Evolutionary conservation across 2,888 invertebrate species (phyloP).

Genomic region (Fragum whitleyi): DNA sequence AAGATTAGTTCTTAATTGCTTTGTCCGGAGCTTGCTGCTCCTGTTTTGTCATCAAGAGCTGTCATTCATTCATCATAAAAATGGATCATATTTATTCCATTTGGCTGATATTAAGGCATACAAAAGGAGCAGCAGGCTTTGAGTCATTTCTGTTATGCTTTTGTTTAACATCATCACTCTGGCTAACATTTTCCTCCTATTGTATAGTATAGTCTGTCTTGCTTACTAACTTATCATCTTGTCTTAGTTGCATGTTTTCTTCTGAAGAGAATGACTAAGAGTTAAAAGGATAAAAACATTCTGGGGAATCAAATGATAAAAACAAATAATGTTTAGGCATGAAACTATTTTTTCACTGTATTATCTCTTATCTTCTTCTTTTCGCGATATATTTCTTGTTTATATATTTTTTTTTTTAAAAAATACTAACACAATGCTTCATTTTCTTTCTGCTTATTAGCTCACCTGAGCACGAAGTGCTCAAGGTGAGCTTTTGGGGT

Average conservation of each 20-base stretch:
- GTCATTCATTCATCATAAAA: conserved; percentile 42
- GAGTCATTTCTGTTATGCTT: conserved; percentile 7
- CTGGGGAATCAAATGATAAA: too few relatives aligned
- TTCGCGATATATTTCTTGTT: too few relatives aligned
- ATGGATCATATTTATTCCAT: background rate
- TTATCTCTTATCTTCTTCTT: too few relatives aligned
- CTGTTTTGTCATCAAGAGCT: conserved; percentile 27
- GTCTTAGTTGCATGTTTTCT: background rate
- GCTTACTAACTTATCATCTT: background rate
- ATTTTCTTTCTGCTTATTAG: too few relatives aligned
- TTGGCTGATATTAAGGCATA: background rate
- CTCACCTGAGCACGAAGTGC: too few relatives aligned
- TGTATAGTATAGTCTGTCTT: background rate
- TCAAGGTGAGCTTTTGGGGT: too few relatives aligned
- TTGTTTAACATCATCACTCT: background rate
- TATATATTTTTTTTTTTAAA: too few relatives aligned
- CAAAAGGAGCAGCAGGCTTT: conserved; percentile 64
- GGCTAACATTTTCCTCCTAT: background rate
- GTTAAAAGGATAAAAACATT: too few relatives aligned
- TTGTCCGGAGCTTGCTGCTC: conserved; percentile 66
- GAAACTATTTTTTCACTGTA: too few relatives aligned
- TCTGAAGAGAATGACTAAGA: too few relatives aligned
- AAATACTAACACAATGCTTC: too few relatives aligned
- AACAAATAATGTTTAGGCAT: too few relatives aligned
- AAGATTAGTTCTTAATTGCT: background rate